Evolutionary conservation across 1,140 invertebrate species (phyloP).

Genomic region (Metaphire vulgaris): DNA sequence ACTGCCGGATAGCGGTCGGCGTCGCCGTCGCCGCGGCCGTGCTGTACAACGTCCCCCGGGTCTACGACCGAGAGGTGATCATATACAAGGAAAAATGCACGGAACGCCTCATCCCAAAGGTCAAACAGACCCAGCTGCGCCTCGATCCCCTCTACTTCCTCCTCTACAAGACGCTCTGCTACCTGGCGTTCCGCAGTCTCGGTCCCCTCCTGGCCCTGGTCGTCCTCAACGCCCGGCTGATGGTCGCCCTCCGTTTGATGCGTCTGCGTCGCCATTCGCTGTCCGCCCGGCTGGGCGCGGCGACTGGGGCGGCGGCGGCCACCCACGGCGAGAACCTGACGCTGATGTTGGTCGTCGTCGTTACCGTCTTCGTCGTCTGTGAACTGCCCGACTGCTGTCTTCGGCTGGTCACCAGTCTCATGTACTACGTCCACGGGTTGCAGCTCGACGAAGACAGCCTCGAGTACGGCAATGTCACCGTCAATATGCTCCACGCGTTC

Average conservation of each 20-base stretch:
- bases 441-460: neutral
- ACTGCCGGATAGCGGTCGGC: neutral
- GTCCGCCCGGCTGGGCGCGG: conserved; percentile 1
- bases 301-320: neutral
- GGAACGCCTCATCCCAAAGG: neutral
- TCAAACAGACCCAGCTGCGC: conserved; percentile 9
- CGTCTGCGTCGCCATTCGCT: neutral
- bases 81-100: neutral
- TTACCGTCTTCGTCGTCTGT: conserved; percentile 27
- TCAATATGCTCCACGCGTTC: conserved; percentile 20
- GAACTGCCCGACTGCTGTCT: conserved; percentile 21
- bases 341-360: conserved; percentile 24
- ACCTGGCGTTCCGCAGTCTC: conserved; percentile 22
- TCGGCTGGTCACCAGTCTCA: conserved; percentile 2
- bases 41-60: conserved; percentile 24
- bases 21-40: conserved; percentile 4
- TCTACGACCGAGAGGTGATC: conserved; percentile 20
- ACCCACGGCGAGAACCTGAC: conserved; percentile 24
- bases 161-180: conserved; percentile 25
- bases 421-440: neutral
- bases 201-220: conserved; percentile 24
- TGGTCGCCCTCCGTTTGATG: conserved; percentile 11
- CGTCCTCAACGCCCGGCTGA: conserved; percentile 22
- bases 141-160: conserved; percentile 22
- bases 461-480: neutral